Evolutionary conservation across 37 sponge, comb jelly and placozoan genomes (phyloP).

Genomic region (Agelas oroides): DNA sequence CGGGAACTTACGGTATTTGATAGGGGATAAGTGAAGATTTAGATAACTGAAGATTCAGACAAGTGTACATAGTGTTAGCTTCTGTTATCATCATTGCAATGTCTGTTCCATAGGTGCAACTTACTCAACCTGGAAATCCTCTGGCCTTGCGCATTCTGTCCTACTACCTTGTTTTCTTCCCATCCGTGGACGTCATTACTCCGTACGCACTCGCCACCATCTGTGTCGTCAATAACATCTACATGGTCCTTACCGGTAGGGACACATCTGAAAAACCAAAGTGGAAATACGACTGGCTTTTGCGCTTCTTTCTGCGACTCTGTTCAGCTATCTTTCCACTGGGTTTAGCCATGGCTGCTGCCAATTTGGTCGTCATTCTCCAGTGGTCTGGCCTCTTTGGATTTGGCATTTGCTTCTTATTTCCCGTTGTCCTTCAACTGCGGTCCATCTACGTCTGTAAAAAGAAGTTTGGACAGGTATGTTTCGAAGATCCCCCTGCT

Average conservation of each 20-base stretch:
- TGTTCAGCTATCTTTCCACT: constrained; percentile 70
- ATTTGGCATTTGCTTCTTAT: constrained; percentile 72
- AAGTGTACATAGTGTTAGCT: too few species aligned
- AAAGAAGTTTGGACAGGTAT: constrained; percentile 55
- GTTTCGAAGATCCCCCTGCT: too few species aligned
- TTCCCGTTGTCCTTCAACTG: constrained; percentile 81
- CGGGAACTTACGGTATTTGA: too few species aligned
- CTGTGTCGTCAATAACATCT: constrained; percentile 77
- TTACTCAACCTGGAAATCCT: constrained; percentile 2
- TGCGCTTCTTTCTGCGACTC: constrained; percentile 54
- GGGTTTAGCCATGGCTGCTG: constrained; percentile 62
- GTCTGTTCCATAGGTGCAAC: constrained; percentile 41
- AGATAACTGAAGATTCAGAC: too few species aligned
- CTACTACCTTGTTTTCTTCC: constrained; percentile 88
- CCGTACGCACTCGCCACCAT: constrained; percentile 81
- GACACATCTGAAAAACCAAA: constrained; percentile 46
- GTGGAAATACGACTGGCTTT: constrained; percentile 5
- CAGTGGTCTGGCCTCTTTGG: constrained; percentile 87
- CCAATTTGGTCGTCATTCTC: constrained; percentile 81
- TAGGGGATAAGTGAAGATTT: too few species aligned
- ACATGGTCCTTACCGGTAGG: constrained; percentile 53
- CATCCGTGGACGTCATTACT: constrained; percentile 89
- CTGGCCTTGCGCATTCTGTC: constrained; percentile 61
- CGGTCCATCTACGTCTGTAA: constrained; percentile 70
- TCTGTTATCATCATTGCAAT: too few species aligned